These are phyloP conservation scores for Marronus borbonicus DNA, from an alignment of 2,888 invertebrate species.

Conservation along the genomic window DNA sequence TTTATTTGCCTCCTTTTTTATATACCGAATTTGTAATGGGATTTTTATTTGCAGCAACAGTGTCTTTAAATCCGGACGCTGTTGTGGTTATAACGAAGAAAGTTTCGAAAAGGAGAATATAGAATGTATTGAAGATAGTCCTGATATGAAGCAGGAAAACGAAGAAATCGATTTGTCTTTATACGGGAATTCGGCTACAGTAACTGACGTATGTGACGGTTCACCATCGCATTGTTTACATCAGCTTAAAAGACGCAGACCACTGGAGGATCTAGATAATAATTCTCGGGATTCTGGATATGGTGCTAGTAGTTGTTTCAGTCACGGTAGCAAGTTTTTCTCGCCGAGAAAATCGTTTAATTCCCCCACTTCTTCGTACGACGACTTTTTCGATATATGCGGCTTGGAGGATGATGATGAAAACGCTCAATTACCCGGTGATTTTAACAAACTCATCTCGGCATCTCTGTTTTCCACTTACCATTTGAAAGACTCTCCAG, in stretches of 20 bases:
- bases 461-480: slow-evolving; percentile 69
- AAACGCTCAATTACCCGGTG: slow-evolving; percentile 72
- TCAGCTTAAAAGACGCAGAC: slow-evolving; percentile 63
- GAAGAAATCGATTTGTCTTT: slow-evolving; percentile 67
- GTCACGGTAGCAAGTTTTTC: slow-evolving; percentile 61
- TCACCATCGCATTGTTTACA: slow-evolving; percentile 62
- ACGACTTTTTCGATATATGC: slow-evolving; percentile 77
- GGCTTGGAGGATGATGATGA: slow-evolving; percentile 74
- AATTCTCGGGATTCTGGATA: slow-evolving; percentile 77
- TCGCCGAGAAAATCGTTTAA: slow-evolving; percentile 68
- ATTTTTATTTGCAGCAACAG: slow-evolving; percentile 40
- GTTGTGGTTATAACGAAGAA: slow-evolving; percentile 31
- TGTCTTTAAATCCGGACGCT: slow-evolving; percentile 38
- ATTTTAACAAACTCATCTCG: slow-evolving; percentile 75
- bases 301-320: slow-evolving; percentile 67
- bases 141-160: slow-evolving; percentile 62
- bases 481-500: slow-evolving; percentile 62
- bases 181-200: slow-evolving; percentile 62
- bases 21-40: not conserved
- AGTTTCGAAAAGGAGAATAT: slow-evolving; percentile 63
- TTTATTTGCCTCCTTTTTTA: not conserved
- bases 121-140: slow-evolving; percentile 56
- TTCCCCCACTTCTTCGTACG: slow-evolving; percentile 76
- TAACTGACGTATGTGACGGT: slow-evolving; percentile 58
- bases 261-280: slow-evolving; percentile 72